Evolutionary conservation across 2,888 invertebrate genomes (phyloP).

Genomic region (Sinopyrophorus schimmeli): DNA sequence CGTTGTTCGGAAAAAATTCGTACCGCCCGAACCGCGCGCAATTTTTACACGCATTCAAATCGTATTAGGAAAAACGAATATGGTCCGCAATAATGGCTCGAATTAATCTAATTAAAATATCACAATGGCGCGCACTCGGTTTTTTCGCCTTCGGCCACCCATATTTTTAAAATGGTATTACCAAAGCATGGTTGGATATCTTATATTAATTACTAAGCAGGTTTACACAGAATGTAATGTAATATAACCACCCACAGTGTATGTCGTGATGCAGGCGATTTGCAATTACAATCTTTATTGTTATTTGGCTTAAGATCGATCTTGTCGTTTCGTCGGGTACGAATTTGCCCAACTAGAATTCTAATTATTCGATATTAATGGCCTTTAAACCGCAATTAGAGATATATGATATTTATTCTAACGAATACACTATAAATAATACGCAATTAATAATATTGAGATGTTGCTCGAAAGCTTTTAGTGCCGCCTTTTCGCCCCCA

Average conservation of each 20-base stretch:
- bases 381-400: conserved; percentile 36
- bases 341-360: conserved; percentile 33
- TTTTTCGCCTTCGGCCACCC: conserved; percentile 29
- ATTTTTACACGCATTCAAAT: too few relatives aligned
- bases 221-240: conserved; percentile 37
- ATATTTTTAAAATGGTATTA: conserved; percentile 31
- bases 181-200: conserved; percentile 29
- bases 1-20: too few relatives aligned
- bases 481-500: too few relatives aligned
- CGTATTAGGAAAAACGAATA: too few relatives aligned
- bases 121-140: conserved; percentile 28
- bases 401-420: conserved; percentile 39
- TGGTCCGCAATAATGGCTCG: too few relatives aligned
- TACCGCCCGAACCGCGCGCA: too few relatives aligned
- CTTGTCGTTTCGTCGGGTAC: conserved; percentile 26
- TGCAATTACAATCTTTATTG: conserved; percentile 31
- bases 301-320: conserved; percentile 31
- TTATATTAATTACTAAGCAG: conserved; percentile 35
- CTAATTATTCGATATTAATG: conserved; percentile 39
- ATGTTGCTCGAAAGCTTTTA: conserved; percentile 34
- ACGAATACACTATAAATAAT: conserved; percentile 36
- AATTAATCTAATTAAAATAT: conserved; percentile 33
- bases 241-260: conserved; percentile 40
- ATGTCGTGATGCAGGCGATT: conserved; percentile 35
- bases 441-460: conserved; percentile 38